Conservation (phyloP, 2,888 invertebrate genomes). For the Digitonthophagus gazella region DNA sequence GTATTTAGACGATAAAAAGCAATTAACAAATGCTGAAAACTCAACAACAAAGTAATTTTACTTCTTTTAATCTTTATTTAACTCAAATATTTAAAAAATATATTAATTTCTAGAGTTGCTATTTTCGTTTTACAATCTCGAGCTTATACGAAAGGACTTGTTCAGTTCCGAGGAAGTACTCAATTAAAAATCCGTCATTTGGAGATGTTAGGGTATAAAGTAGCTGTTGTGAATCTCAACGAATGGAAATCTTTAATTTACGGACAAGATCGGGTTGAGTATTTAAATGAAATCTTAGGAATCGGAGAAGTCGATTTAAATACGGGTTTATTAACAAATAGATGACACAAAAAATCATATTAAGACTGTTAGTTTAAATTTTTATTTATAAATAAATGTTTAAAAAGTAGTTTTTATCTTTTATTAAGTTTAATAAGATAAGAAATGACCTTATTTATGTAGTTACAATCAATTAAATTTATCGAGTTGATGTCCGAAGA, state of each 20-base stretch:
- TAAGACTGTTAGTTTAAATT: no score
- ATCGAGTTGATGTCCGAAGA: no score
- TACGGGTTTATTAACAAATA: not conserved
- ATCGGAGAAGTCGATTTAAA: conserved; percentile 14
- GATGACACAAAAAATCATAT: not conserved
- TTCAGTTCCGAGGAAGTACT: conserved; percentile 54
- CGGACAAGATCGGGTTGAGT: conserved; percentile 54
- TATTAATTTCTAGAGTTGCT: conserved; percentile 49
- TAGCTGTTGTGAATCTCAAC: conserved; percentile 54
- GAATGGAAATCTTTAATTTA: conserved; percentile 59
- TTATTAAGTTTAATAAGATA: no score
- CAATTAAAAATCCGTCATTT: conserved; percentile 59
- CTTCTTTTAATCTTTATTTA: not conserved
- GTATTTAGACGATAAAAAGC: not conserved
- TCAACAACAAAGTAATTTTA: not conserved
- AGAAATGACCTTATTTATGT: no score
- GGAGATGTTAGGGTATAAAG: conserved; percentile 63
- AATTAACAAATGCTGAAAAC: not conserved
- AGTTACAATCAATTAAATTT: no score
- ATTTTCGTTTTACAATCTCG: conserved; percentile 52
- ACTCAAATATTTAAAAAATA: conserved; percentile 10
- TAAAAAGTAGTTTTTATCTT: no score
- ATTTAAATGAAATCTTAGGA: conserved; percentile 44
- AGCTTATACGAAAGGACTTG: conserved; percentile 53
- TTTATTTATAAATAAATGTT: no score